phyloP scores from a whole-genome alignment of 2,113 vertebrate genomes.

The Crypturellus undulatus region DNA sequence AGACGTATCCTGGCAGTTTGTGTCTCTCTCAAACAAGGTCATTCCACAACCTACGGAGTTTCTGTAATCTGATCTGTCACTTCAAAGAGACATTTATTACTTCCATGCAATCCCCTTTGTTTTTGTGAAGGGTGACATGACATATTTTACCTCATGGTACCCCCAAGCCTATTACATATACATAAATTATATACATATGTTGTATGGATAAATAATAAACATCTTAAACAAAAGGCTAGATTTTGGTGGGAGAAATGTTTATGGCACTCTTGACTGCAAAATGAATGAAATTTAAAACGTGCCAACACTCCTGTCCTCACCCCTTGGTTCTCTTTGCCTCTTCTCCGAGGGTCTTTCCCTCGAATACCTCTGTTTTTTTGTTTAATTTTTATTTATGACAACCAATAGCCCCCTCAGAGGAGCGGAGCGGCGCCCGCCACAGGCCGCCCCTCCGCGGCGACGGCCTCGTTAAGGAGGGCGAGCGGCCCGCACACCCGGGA shows the following conservation, averaged over 20 bases:
- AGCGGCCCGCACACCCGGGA: background rate
- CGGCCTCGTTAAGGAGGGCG: background rate
- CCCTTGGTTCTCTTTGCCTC: background rate
- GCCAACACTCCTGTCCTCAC: background rate
- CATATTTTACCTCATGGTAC: background rate
- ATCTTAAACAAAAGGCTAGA: background rate
- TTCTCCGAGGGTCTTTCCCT: too few species aligned
- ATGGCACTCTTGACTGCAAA: background rate
- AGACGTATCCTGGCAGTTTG: background rate
- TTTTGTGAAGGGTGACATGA: background rate
- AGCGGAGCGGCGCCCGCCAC: background rate
- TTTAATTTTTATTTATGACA: background rate
- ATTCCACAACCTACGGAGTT: background rate
- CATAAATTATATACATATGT: too few species aligned
- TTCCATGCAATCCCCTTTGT: background rate
- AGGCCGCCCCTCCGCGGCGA: background rate
- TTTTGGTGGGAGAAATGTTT: background rate
- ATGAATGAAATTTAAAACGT: background rate
- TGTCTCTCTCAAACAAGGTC: accelerated
- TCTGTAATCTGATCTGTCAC: background rate
- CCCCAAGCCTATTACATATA: background rate
- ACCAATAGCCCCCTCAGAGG: accelerated
- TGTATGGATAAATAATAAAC: too few species aligned
- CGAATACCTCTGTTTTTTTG: too few species aligned
- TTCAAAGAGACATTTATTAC: background rate